Percentiles rank a stretch among this genome's conserved stretches.
Conservation (phyloP, 64 coral and sea anemone species). For the Montipora sp. region DNA sequence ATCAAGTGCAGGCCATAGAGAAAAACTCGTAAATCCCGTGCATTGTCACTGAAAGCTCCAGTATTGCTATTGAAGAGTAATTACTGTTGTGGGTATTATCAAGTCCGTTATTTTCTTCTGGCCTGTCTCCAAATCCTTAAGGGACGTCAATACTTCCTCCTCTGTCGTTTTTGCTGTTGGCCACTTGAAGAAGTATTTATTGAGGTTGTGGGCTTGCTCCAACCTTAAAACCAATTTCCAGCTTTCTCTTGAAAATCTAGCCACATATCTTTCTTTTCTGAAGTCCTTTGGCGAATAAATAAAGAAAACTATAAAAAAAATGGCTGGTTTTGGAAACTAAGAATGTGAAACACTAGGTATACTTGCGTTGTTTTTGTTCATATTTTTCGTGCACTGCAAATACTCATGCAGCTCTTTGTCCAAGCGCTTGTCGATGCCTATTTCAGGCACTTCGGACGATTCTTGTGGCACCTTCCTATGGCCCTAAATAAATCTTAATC, state of each 20-base stretch:
- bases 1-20: background rate
- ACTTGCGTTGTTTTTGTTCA: background rate
- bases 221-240: background rate
- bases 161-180: background rate
- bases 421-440: background rate
- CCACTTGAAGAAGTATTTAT: background rate
- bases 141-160: background rate
- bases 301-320: background rate
- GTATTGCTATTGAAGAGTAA: background rate
- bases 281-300: background rate
- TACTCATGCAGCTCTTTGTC: background rate
- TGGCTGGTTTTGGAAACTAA: background rate
- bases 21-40: background rate
- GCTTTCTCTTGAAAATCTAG: background rate
- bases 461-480: background rate
- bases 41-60: too few relatives aligned
- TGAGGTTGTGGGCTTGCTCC: background rate
- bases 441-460: background rate
- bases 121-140: background rate
- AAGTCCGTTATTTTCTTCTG: background rate
- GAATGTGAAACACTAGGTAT: background rate
- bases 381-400: background rate
- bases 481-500: background rate
- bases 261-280: background rate
- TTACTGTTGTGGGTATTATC: background rate